Percentiles rank a stretch among this genome's conserved stretches.
These are phyloP conservation scores for Gouania willdenowi DNA, from an alignment of 2,797 vertebrate species.

Conservation along the genomic window DNA sequence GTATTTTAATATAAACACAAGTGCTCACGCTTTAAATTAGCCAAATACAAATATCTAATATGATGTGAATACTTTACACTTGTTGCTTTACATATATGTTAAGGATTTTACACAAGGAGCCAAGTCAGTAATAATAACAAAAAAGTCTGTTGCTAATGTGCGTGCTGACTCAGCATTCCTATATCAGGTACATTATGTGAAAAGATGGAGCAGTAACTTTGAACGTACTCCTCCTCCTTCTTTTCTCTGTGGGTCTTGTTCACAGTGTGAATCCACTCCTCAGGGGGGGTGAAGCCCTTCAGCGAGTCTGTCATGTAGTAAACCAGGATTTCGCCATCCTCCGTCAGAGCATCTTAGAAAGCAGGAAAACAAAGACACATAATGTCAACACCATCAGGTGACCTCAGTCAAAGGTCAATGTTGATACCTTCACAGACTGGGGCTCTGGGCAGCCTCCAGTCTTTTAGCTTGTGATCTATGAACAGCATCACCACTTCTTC, in stretches of 20 bases:
- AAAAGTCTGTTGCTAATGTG: no score
- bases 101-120: no score
- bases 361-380: background rate
- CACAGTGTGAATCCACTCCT: constrained; percentile 80
- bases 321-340: constrained; percentile 84
- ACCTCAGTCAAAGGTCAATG: background rate
- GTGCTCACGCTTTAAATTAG: no score
- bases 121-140: no score
- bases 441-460: constrained; percentile 78
- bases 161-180: no score
- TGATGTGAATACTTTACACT: no score
- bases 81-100: no score
- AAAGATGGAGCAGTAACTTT: no score
- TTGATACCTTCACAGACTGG: constrained; percentile 74
- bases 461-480: constrained; percentile 89
- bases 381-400: no score
- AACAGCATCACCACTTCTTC: constrained; percentile 83
- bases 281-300: constrained; percentile 76
- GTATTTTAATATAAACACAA: no score
- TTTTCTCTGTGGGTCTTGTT: constrained; percentile 75
- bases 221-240: constrained; percentile 30
- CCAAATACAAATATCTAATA: no score
- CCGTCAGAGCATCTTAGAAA: constrained; percentile 79
- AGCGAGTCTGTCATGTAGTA: constrained; percentile 81
- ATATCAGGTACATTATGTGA: no score